Evolutionary conservation across 1,140 invertebrate genomes (phyloP).

Genomic region (Caerostris extrusa): DNA sequence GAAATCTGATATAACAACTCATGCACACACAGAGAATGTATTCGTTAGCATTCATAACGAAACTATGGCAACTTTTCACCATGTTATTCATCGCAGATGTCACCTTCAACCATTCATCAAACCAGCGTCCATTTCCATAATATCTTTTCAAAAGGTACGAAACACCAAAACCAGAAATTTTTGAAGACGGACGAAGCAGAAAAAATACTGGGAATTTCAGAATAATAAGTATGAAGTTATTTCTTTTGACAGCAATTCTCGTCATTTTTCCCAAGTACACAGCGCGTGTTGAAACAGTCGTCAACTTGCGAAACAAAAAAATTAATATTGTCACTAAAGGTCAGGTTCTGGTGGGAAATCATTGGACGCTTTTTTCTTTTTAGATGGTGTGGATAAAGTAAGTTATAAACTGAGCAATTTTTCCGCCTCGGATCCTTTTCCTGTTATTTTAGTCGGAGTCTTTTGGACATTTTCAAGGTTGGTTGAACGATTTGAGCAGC

Average conservation of each 20-base stretch:
- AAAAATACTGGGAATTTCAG: neutral
- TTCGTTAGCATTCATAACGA: neutral
- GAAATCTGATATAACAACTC: neutral
- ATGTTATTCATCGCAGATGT: neutral
- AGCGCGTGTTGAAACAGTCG: constrained; percentile 8
- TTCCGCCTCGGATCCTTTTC: neutral
- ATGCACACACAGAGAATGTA: neutral
- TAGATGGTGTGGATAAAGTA: neutral
- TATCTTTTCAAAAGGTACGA: neutral
- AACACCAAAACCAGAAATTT: neutral
- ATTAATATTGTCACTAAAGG: neutral
- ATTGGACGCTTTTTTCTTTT: neutral
- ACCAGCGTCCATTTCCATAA: neutral
- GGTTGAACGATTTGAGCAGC: neutral
- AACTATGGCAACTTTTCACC: neutral
- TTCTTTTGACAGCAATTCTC: neutral
- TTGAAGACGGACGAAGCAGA: neutral
- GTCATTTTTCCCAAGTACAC: neutral
- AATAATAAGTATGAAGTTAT: neutral
- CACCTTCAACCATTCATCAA: neutral
- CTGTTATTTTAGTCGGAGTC: constrained; percentile 22
- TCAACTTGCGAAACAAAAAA: neutral
- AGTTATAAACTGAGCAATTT: neutral
- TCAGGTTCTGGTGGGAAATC: neutral
- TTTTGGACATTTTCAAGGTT: constrained; percentile 28